Base-by-base conservation (phyloP, 2,888 invertebrate genomes). In the Pheosia tremula region DNA sequence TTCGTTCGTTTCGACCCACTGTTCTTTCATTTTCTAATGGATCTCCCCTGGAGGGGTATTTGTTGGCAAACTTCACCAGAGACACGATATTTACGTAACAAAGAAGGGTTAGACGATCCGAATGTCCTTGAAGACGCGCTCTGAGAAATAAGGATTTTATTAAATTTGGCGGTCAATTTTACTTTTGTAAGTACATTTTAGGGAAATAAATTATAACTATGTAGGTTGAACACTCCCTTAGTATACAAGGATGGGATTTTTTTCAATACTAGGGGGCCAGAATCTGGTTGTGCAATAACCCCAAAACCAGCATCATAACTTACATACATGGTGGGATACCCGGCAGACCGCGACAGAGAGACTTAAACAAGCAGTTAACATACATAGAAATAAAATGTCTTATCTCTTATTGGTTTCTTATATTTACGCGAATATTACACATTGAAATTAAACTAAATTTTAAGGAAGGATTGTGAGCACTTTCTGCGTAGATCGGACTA, bases 1-100 rank as follows among this genome's bases (percentile, higher is more conserved):
- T 80, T 84, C 79, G 85, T 83, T 82, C 81, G 74, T 75, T 84
- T 82, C 75, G 80, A 84, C 83, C 82, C 82, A 88, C 86, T 81
- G 81, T 87, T 87, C 87, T 89, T 91, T 89, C 87, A 90, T 89
- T 91, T 89, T 89, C 86, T 90, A 91, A 91, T 91, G 89, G 89
- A 88, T 89, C 82, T 82, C 78, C 81, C 76, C 82, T 79, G 78
- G 79, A 83, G 86, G 86, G 84, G 83, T 88, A 86, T 88, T 89
- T 86, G 90, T 86, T 83, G 83, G 83, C 84, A 87, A 89, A 88
- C 86, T 86, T 85, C 78, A 79, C 80, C 83, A 86, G 82, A 82
- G 79, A 82, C 75, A 81, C 11, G 24, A 88, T 86, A 90, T 91
- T 91, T 89, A 87, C 89, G 89, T 90, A 87, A 90, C 88, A 90